phyloP scores from a whole-genome alignment of 1,140 invertebrate genomes.

The Aricia agestis region DNA sequence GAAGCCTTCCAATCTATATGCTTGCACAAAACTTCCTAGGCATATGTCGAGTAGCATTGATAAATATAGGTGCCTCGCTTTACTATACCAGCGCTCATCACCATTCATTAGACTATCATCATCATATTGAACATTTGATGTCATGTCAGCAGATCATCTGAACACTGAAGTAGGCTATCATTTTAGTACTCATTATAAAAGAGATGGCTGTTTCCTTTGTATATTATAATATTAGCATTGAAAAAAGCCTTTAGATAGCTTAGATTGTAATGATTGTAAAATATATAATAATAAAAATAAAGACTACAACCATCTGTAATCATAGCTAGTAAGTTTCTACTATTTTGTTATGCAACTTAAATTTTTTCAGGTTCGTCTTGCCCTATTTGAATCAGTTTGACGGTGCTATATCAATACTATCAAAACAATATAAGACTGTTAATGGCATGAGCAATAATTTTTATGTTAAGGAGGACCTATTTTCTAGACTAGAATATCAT shows the following conservation, averaged over 20 bases:
- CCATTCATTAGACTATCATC: slow-evolving; percentile 8
- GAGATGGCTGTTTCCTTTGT: neutral
- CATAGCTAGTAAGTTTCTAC: neutral
- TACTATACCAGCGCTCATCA: neutral
- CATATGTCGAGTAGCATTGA: slow-evolving; percentile 96
- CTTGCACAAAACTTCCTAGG: slow-evolving; percentile 89
- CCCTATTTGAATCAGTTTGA: slow-evolving; percentile 86
- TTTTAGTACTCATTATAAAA: neutral
- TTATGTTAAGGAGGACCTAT: slow-evolving; percentile 95
- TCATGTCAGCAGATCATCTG: slow-evolving; percentile 1
- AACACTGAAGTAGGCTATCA: neutral
- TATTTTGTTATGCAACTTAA: neutral
- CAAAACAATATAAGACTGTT: slow-evolving; percentile 83
- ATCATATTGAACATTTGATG: neutral
- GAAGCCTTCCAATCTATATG: slow-evolving; percentile 93
- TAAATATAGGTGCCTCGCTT: slow-evolving; percentile 80
- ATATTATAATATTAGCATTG: neutral
- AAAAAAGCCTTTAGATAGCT: neutral
- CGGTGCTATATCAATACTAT: slow-evolving; percentile 84
- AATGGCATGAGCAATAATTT: slow-evolving; percentile 96
- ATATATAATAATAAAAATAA: neutral
- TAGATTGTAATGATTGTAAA: too few relatives aligned
- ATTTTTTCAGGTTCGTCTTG: slow-evolving; percentile 80
- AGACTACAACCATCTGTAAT: neutral
- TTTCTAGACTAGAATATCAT: slow-evolving; percentile 75